Base-by-base conservation (phyloP, 2,113 vertebrate species). In the Symphodus melops region DNA sequence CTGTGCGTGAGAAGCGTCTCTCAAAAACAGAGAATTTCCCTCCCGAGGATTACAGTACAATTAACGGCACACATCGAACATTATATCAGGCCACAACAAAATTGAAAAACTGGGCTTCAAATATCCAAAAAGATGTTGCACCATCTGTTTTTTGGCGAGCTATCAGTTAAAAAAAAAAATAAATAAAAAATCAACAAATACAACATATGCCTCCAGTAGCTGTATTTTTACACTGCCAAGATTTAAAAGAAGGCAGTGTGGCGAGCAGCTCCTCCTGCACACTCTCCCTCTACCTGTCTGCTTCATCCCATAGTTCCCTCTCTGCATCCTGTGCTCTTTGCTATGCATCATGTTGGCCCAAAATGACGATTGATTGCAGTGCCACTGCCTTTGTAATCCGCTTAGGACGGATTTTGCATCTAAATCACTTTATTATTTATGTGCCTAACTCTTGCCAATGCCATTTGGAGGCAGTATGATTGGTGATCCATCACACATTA, bases 401-500 rank as follows among this genome's bases (percentile, higher is more conserved):
- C 90, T 91, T 93, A 90, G 85, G 81, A 91, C 92, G 82, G 91
- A 93, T 92, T 94, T 93, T 90, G 91, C 87, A 93, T 92, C 89
- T 88, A 92, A 92, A 93, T 92, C 83, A 89, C 88, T 86, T 81
- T 82, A 88, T 92, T 93, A 93, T 93, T 92, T 90, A 90, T 91
- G 91, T 80, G 82, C 68, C 86, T 73, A 88, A 86, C 81, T 91
- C 86, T 65, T 68, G 88, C 86, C 73, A 83, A 72, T 88, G 88
- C 88, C 84, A 79, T 90, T 88, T 82, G 85, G 86, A 90, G 73
- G 82, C 83, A 70, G 84, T 69, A 79, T 89, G 84, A 90, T 76
- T 82, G 89, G 91, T 91, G 89, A 95, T 93, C 91, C 90, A 92
- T 92, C 89, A 92, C 86, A 86, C 91, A 90, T 90, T 90, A 91